Evolutionary conservation across 2,113 vertebrate genomes (phyloP).

Genomic region (Oceanites oceanicus): DNA sequence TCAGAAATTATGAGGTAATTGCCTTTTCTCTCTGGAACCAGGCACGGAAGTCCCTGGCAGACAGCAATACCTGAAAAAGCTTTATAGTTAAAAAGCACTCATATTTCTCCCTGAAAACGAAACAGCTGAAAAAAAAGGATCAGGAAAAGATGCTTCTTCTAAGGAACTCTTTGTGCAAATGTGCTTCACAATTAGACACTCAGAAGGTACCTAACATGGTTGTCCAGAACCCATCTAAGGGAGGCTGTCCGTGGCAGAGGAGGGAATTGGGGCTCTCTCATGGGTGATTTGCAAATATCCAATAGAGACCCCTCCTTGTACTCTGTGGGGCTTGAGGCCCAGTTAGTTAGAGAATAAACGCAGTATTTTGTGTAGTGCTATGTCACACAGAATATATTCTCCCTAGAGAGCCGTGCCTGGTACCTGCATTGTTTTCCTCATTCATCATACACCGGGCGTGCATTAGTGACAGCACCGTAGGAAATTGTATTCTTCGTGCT

Average conservation of each 20-base stretch:
- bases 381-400: background rate
- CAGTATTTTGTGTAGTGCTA: background rate
- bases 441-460: background rate
- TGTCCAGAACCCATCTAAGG: background rate
- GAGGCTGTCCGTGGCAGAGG: background rate
- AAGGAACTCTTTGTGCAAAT: background rate
- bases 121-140: background rate
- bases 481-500: conserved; percentile 43
- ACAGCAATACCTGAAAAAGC: conserved; percentile 12
- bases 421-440: conserved; percentile 45
- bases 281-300: background rate
- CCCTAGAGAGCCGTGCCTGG: background rate
- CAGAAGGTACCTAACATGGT: background rate
- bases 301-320: background rate
- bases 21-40: background rate
- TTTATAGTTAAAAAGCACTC: background rate
- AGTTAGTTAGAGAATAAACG: background rate
- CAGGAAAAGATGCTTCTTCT: background rate
- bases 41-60: background rate
- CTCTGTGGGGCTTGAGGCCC: background rate
- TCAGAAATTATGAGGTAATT: conserved; percentile 18
- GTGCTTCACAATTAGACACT: background rate
- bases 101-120: background rate
- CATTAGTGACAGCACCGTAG: conserved; percentile 12
- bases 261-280: background rate